Evolutionary conservation across 2,113 vertebrate species (phyloP).

Genomic region (Galemys pyrenaicus): DNA sequence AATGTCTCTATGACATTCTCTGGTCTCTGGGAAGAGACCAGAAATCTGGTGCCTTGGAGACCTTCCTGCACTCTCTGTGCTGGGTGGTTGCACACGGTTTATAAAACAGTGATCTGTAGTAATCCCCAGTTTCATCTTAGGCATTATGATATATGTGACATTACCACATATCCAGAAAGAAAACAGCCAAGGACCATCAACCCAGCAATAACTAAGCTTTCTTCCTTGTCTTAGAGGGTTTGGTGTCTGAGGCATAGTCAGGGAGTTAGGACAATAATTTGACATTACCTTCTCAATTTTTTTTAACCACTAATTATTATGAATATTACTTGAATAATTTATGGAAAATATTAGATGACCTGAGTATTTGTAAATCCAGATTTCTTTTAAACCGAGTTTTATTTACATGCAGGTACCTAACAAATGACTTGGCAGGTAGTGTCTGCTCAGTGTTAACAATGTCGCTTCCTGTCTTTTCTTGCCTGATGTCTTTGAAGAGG

Average conservation of each 20-base stretch:
- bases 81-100: fast-evolving
- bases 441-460: not conserved
- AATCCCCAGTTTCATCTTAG: not conserved
- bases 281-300: not conserved
- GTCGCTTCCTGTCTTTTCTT: not conserved
- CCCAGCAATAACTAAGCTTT: not conserved
- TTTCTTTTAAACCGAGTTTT: not conserved
- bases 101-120: not conserved
- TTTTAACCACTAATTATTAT: not conserved
- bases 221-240: not conserved
- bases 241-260: not conserved
- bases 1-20: not conserved
- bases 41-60: not conserved
- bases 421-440: not conserved
- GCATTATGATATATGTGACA: no score
- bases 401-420: not conserved
- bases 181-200: not conserved
- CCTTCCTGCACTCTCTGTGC: not conserved
- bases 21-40: no score
- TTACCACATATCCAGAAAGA: not conserved
- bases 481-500: not conserved
- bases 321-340: not conserved
- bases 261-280: not conserved
- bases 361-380: not conserved
- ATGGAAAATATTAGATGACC: no score